These are phyloP conservation scores for Teleogryllus occipitalis DNA, from an alignment of 1,140 invertebrate species.

Conservation along the genomic window DNA sequence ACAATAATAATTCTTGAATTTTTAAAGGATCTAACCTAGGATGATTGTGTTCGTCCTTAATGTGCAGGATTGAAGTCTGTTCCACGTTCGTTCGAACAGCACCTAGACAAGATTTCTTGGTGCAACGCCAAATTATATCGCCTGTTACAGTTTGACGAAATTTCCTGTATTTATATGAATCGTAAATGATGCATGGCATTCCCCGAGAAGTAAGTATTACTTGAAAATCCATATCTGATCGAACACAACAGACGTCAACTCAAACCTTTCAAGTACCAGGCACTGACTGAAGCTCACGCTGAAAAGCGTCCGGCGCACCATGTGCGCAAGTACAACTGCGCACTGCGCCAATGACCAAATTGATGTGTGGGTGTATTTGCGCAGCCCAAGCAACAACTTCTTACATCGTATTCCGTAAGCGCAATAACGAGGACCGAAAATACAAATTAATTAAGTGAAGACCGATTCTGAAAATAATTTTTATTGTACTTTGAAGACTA, in stretches of 20 bases:
- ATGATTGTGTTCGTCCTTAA: conserved; percentile 13
- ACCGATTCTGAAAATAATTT: no score
- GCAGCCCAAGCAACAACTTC: no score
- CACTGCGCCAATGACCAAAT: not conserved
- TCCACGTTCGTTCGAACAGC: conserved; percentile 10
- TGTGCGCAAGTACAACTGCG: conserved; percentile 3
- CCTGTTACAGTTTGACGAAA: conserved; percentile 9
- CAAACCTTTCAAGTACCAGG: not conserved
- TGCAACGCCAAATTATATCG: conserved; percentile 14
- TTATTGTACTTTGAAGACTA: no score
- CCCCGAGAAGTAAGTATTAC: conserved; percentile 11
- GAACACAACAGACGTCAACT: not conserved
- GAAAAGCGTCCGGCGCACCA: not conserved
- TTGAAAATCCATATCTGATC: conserved; percentile 8
- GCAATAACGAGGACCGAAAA: no score
- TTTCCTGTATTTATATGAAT: conserved; percentile 10
- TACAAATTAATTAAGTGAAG: no score
- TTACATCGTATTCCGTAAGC: no score
- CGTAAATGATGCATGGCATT: conserved; percentile 11
- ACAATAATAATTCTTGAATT: not conserved
- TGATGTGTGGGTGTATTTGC: not conserved
- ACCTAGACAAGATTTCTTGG: conserved; percentile 12
- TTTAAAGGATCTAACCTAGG: conserved; percentile 4
- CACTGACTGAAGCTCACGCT: not conserved
- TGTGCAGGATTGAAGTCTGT: not conserved